A percentile compares a stretch with the other conserved stretches of the same genome.
phyloP scores from a whole-genome alignment of 2,888 invertebrate genomes.

The Eilema caniola region DNA sequence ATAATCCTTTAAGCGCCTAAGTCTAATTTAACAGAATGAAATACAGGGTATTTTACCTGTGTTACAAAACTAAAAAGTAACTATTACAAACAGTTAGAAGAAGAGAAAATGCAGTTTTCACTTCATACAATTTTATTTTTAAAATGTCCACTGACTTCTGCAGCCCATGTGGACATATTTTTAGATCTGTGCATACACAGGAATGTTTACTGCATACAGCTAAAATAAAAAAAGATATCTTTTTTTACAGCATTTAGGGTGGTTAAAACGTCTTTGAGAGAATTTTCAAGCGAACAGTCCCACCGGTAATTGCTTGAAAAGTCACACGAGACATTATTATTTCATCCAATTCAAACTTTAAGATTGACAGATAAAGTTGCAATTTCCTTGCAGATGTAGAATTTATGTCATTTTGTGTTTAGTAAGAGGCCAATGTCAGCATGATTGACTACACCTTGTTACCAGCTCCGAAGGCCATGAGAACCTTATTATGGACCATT shows the following conservation, averaged over 20 bases:
- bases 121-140: too few species aligned
- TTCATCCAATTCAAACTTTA: conserved; percentile 23
- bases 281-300: not conserved
- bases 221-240: not conserved
- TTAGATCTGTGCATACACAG: too few species aligned
- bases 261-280: not conserved
- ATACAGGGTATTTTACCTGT: too few species aligned
- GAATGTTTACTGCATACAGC: too few species aligned
- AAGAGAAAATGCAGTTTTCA: too few species aligned
- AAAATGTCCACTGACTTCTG: too few species aligned
- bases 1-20: too few species aligned
- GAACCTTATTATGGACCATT: conserved; percentile 46
- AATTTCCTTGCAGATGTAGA: conserved; percentile 34
- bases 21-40: too few species aligned
- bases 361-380: conserved; percentile 30
- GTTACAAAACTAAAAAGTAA: too few species aligned
- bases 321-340: not conserved
- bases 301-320: not conserved
- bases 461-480: conserved; percentile 46
- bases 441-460: conserved; percentile 41
- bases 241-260: not conserved
- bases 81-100: too few species aligned
- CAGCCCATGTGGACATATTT: too few species aligned
- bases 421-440: conserved; percentile 46
- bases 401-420: conserved; percentile 52